Conservation (phyloP, 2,888 invertebrate genomes). For the Parapristionchus giblindavisi region DNA sequence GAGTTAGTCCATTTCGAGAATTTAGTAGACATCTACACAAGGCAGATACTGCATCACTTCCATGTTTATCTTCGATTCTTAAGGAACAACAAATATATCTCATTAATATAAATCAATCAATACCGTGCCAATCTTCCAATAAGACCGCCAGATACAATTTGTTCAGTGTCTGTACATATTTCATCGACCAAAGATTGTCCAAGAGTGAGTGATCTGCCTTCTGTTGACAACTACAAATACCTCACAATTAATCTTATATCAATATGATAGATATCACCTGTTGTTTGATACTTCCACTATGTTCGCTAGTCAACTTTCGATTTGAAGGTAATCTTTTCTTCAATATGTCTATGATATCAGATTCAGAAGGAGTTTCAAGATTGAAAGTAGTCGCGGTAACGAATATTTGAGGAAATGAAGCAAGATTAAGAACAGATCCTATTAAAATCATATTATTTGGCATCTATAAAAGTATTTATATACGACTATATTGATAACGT, state of each 20-base stretch:
- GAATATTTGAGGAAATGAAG: constrained; percentile 50
- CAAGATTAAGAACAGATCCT: constrained; percentile 48
- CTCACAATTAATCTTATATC: background rate
- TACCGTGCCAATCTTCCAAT: constrained; percentile 40
- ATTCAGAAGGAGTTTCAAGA: constrained; percentile 47
- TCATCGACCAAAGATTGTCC: constrained; percentile 48
- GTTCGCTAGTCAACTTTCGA: constrained; percentile 51
- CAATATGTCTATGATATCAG: constrained; percentile 53
- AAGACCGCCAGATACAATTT: constrained; percentile 46
- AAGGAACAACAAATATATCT: background rate
- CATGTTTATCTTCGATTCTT: constrained; percentile 14
- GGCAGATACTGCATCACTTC: background rate
- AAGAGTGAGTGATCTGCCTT: constrained; percentile 44
- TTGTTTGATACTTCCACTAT: constrained; percentile 45
- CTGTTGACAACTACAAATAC: constrained; percentile 13
- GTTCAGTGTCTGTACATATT: constrained; percentile 40
- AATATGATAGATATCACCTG: constrained; percentile 40
- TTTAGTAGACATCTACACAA: constrained; percentile 47
- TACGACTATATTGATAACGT: background rate
- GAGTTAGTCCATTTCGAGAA: constrained; percentile 55
- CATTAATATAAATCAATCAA: background rate
- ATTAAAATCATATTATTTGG: constrained; percentile 48
- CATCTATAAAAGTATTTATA: background rate
- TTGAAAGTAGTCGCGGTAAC: constrained; percentile 49
- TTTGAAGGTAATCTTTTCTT: constrained; percentile 47